A percentile compares a stretch with the other conserved stretches of the same genome.
phyloP scores from a whole-genome alignment of 2,888 invertebrate species.

The Himalopsyche tibetana region DNA sequence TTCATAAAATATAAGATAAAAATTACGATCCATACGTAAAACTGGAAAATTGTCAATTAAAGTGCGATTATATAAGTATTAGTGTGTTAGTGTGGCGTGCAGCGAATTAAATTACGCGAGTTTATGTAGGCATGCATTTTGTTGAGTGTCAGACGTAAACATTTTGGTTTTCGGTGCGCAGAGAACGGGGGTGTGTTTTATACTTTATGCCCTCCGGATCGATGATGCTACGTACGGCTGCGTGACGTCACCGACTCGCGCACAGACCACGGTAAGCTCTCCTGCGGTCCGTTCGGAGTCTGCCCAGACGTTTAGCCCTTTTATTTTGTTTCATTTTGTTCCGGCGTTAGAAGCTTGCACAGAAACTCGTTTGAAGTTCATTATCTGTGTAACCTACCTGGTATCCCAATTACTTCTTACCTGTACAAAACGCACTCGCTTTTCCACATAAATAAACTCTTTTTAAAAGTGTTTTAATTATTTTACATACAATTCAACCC shows the following conservation, averaged over 20 bases:
- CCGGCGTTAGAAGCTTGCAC: slow-evolving; percentile 15
- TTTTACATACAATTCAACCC: too few species aligned
- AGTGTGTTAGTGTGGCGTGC: neutral
- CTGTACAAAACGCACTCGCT: neutral
- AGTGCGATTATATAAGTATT: slow-evolving; percentile 14
- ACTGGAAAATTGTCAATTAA: slow-evolving; percentile 19
- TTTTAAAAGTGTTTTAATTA: too few species aligned
- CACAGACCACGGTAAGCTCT: slow-evolving; percentile 15
- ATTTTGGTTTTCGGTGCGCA: slow-evolving; percentile 22
- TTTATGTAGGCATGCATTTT: slow-evolving; percentile 12
- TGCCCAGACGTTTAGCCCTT: neutral
- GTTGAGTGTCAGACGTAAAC: slow-evolving; percentile 30
- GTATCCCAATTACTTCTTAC: slow-evolving; percentile 8
- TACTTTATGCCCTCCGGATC: slow-evolving; percentile 30
- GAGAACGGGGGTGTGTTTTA: slow-evolving; percentile 34
- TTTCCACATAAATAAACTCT: neutral
- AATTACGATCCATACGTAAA: slow-evolving; percentile 7
- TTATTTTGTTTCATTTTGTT: neutral
- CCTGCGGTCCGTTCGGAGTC: slow-evolving; percentile 25
- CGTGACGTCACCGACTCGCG: slow-evolving; percentile 23
- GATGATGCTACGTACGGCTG: slow-evolving; percentile 30
- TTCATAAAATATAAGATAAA: slow-evolving; percentile 22
- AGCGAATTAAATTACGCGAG: slow-evolving; percentile 9
- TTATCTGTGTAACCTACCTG: neutral
- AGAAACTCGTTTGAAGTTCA: slow-evolving; percentile 27